Conservation (phyloP, 2,888 invertebrate species). For the Mesochorus sp. region DNA sequence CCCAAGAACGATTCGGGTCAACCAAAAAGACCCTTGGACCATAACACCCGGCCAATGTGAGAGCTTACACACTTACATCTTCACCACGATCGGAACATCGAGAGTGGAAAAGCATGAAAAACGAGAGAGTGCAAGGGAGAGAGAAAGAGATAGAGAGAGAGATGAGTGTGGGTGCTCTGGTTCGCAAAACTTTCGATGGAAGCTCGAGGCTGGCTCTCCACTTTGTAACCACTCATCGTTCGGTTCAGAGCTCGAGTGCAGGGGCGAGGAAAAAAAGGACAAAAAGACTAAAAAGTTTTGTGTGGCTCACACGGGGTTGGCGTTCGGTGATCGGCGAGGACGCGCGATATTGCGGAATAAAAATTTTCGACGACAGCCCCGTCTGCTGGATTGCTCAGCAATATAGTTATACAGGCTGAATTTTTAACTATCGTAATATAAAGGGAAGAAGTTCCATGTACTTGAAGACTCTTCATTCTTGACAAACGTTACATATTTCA, state of each 20-base stretch:
- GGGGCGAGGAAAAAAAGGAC: neutral
- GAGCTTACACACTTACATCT: constrained; percentile 60
- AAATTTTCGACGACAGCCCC: constrained; percentile 49
- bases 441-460: constrained; percentile 33
- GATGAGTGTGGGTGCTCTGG: constrained; percentile 35
- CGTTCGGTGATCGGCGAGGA: constrained; percentile 41
- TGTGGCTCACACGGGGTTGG: constrained; percentile 15
- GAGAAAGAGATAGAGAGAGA: constrained; percentile 11
- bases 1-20: constrained; percentile 54
- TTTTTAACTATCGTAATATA: constrained; percentile 32
- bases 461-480: constrained; percentile 18
- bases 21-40: constrained; percentile 38
- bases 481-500: neutral
- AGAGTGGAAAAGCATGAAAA: constrained; percentile 25
- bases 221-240: constrained; percentile 64
- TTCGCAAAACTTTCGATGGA: constrained; percentile 64
- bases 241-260: constrained; percentile 41
- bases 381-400: constrained; percentile 1
- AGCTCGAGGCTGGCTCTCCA: constrained; percentile 60
- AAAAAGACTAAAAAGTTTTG: constrained; percentile 54
- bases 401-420: constrained; percentile 8
- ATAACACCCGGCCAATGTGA: constrained; percentile 43
- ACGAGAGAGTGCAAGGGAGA: constrained; percentile 1
- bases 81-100: constrained; percentile 40
- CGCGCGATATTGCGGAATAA: constrained; percentile 65